Conservation (phyloP, 2,888 invertebrate species). For the Sussaba pulchella region DNA sequence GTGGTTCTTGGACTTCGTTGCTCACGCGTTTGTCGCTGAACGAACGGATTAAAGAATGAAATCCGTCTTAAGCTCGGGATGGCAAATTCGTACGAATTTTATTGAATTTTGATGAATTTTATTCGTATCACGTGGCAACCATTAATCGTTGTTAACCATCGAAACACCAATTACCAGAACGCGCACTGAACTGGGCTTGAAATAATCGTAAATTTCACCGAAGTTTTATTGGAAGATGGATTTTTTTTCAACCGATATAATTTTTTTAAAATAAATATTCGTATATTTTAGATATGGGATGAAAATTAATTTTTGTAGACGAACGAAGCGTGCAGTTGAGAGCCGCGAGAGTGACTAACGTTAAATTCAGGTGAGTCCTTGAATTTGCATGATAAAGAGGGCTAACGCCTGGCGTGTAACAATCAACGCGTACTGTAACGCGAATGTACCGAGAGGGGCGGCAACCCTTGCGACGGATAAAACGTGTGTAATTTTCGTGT, state of each 20-base stretch:
- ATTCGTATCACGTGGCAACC: neutral
- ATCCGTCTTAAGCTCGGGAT: slow-evolving; percentile 7
- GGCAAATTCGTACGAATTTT: neutral
- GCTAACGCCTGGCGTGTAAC: slow-evolving; percentile 25
- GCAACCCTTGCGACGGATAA: slow-evolving; percentile 67
- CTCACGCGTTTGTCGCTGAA: neutral
- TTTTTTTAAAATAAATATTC: neutral
- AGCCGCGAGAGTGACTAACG: slow-evolving; percentile 71
- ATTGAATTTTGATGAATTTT: neutral
- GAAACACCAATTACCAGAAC: neutral
- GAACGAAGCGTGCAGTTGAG: slow-evolving; percentile 41
- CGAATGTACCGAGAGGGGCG: slow-evolving; percentile 69
- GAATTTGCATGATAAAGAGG: slow-evolving; percentile 73
- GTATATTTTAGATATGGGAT: neutral
- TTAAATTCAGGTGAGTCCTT: slow-evolving; percentile 69
- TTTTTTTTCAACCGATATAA: too few relatives aligned
- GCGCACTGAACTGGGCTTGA: neutral
- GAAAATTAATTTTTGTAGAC: neutral
- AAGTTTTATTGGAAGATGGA: neutral
- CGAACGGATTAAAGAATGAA: neutral
- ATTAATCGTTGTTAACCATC: neutral
- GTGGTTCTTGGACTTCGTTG: slow-evolving; percentile 19
- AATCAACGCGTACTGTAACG: slow-evolving; percentile 41
- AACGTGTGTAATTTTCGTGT: slow-evolving; percentile 74
- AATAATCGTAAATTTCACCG: neutral